phyloP scores from a whole-genome alignment of 2,113 vertebrate genomes.

The Chionis minor region DNA sequence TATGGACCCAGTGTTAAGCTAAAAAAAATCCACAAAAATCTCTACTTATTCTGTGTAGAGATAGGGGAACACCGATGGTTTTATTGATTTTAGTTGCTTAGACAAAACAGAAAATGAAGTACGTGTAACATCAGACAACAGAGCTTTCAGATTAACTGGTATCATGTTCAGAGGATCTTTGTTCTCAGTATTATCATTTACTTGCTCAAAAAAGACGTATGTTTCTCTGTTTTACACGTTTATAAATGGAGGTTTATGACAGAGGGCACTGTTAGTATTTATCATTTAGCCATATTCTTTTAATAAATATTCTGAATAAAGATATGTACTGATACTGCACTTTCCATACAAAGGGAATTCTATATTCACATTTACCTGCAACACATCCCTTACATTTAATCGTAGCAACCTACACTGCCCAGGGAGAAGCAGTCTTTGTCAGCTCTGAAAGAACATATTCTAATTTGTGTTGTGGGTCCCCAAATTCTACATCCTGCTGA shows the following conservation, averaged over 20 bases:
- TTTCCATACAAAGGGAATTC: not conserved
- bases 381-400: not conserved
- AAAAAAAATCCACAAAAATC: not conserved
- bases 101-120: not conserved
- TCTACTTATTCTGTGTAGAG: not conserved
- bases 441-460: not conserved
- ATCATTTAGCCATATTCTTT: not conserved
- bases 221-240: not conserved
- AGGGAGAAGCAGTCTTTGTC: not conserved
- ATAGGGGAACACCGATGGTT: not conserved
- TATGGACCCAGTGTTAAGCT: not conserved
- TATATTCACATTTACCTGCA: not conserved
- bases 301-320: not conserved
- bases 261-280: not conserved
- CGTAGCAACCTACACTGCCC: not conserved
- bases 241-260: not conserved
- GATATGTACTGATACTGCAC: not conserved
- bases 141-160: not conserved
- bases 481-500: not conserved
- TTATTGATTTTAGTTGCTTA: not conserved
- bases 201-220: not conserved
- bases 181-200: not conserved
- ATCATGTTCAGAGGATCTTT: not conserved
- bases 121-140: accelerated
- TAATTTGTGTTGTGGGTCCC: not conserved